A percentile compares a stretch with the other conserved stretches of the same genome.
phyloP scores from a whole-genome alignment of 1,140 invertebrate species.

The Leptinotarsa undecemlineata region DNA sequence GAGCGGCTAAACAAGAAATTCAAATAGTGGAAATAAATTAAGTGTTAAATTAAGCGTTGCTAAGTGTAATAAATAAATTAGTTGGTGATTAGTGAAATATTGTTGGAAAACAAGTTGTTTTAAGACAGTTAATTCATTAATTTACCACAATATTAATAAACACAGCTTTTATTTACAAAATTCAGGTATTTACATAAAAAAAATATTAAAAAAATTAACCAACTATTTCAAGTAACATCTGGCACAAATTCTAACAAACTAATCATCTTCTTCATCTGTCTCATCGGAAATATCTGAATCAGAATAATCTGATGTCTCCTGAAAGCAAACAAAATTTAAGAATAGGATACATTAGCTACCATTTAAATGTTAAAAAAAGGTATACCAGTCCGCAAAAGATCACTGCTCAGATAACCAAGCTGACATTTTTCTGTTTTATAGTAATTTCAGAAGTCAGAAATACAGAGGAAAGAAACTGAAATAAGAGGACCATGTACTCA shows the following conservation, averaged over 20 bases:
- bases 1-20: too few species aligned
- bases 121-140: too few species aligned
- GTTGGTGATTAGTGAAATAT: too few species aligned
- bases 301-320: slow-evolving; percentile 1
- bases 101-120: too few species aligned
- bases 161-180: slow-evolving; percentile 3
- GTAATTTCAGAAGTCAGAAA: neutral
- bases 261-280: slow-evolving; percentile 1
- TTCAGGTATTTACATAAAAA: neutral
- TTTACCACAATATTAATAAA: neutral
- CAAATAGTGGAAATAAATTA: too few species aligned
- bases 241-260: neutral
- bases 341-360: neutral
- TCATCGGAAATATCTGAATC: slow-evolving; percentile 5
- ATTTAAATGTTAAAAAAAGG: neutral
- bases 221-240: neutral
- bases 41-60: too few species aligned
- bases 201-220: neutral
- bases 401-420: neutral
- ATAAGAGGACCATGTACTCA: neutral
- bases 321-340: neutral
- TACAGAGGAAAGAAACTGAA: neutral
- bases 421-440: too few species aligned
- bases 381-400: neutral
- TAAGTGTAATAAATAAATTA: too few species aligned